Evolutionary conservation across 2,888 invertebrate genomes (phyloP).

Genomic region (Gastracanthus pulcherrimus): DNA sequence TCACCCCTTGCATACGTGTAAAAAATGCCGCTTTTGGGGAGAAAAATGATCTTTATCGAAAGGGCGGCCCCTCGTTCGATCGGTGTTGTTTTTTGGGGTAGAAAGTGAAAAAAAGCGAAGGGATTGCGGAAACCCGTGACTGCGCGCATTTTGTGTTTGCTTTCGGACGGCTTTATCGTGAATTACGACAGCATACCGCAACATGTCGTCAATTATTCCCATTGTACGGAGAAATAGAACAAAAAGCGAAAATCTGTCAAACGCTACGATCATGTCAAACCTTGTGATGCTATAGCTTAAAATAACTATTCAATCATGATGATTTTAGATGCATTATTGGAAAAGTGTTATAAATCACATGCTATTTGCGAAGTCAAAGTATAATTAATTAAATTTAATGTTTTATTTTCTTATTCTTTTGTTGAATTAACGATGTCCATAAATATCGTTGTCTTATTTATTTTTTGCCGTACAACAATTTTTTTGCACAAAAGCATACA

Average conservation of each 20-base stretch:
- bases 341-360: background rate
- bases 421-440: too few relatives aligned
- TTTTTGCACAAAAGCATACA: too few relatives aligned
- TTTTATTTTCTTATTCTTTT: background rate
- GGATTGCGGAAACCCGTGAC: constrained; percentile 25
- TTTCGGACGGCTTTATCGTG: constrained; percentile 33
- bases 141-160: constrained; percentile 23
- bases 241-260: constrained; percentile 13
- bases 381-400: background rate
- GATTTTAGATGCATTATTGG: constrained; percentile 5
- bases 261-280: background rate
- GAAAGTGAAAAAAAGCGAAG: constrained; percentile 30
- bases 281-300: background rate
- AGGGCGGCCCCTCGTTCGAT: constrained; percentile 1
- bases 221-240: background rate
- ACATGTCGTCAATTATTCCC: constrained; percentile 45
- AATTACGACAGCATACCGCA: constrained; percentile 43
- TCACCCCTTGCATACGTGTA: constrained; percentile 29
- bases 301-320: constrained; percentile 18
- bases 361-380: background rate
- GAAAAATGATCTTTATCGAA: constrained; percentile 52
- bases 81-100: constrained; percentile 1
- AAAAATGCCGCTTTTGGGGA: constrained; percentile 54
- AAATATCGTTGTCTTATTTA: too few relatives aligned
- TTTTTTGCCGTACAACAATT: too few relatives aligned